These are phyloP conservation scores for Noctua janthina DNA, from an alignment of 2,888 invertebrate genomes.

Conservation along the genomic window DNA sequence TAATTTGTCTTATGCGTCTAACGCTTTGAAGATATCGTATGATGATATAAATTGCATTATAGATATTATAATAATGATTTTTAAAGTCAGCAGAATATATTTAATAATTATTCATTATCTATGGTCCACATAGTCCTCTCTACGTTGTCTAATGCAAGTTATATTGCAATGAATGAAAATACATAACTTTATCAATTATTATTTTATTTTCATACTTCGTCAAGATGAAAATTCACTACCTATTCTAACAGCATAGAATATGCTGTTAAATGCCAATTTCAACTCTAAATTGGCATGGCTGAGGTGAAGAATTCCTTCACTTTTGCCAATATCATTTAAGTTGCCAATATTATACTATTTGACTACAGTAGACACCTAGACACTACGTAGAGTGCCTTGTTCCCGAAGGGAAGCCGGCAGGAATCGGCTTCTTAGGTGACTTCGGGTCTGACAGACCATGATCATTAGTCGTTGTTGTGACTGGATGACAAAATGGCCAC, in stretches of 20 bases:
- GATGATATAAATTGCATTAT: constrained; percentile 38
- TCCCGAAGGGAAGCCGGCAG: neutral
- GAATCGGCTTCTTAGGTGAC: neutral
- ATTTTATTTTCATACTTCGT: neutral
- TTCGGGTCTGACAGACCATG: neutral
- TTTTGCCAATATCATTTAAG: neutral
- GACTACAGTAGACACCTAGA: neutral
- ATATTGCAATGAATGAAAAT: constrained; percentile 19
- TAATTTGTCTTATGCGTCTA: constrained; percentile 44
- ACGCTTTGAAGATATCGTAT: constrained; percentile 49
- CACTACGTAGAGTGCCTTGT: neutral
- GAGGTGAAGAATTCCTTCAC: neutral
- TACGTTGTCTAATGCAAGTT: constrained; percentile 29
- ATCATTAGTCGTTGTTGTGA: neutral
- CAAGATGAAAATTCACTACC: neutral
- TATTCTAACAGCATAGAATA: neutral
- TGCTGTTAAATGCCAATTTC: neutral
- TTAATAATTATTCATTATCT: constrained; percentile 17
- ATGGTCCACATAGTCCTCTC: constrained; percentile 55
- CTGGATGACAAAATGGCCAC: neutral
- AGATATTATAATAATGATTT: constrained; percentile 27
- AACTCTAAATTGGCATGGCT: neutral
- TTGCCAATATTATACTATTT: neutral
- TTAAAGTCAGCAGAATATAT: constrained; percentile 28
- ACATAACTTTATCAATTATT: neutral